Evolutionary conservation across 2,888 invertebrate species (phyloP).

Genomic region (Drosophila tanythrix): DNA sequence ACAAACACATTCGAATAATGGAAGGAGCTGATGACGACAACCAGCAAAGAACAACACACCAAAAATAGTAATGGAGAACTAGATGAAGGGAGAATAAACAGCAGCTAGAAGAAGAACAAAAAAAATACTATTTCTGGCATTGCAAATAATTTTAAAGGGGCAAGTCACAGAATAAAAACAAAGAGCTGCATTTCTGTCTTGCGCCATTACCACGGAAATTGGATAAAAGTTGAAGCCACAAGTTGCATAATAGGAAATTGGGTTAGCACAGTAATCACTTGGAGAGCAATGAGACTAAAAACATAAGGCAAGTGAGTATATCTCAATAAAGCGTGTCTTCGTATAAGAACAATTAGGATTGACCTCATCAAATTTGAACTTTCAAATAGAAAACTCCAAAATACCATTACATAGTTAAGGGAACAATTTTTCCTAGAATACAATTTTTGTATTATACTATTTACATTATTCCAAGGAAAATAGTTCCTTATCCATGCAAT

Average conservation of each 20-base stretch:
- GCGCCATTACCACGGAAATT: conserved; percentile 16
- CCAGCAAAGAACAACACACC: conserved; percentile 27
- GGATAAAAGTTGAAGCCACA: conserved; percentile 15
- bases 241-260: conserved; percentile 8
- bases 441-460: not conserved
- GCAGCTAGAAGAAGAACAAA: not conserved
- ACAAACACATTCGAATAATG: conserved; percentile 30
- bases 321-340: not conserved
- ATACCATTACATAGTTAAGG: not conserved
- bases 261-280: conserved; percentile 7
- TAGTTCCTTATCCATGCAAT: not conserved
- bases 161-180: conserved; percentile 12
- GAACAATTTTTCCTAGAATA: not conserved
- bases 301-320: not conserved
- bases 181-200: conserved; percentile 8
- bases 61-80: conserved; percentile 18
- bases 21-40: conserved; percentile 23
- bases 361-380: not conserved
- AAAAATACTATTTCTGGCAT: conserved; percentile 2
- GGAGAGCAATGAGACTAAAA: not conserved
- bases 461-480: not conserved
- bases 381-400: not conserved
- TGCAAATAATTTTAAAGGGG: conserved; percentile 6
- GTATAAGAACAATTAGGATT: not conserved
- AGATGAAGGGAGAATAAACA: not conserved